Conservation (phyloP, 2,113 vertebrate genomes). For the human region DNA sequence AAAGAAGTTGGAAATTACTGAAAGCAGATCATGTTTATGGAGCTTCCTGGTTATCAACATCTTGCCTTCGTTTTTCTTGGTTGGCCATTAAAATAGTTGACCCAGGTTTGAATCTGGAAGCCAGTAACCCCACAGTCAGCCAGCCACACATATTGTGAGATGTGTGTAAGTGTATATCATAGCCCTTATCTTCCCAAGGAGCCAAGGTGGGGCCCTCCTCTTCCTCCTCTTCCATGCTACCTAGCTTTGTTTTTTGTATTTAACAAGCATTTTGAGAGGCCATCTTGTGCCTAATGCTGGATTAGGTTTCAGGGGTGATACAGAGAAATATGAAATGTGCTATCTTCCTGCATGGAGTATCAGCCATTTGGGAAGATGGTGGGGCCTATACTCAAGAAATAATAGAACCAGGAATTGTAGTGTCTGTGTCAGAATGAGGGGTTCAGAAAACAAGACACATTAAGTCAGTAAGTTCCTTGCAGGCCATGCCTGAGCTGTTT, state of each 20-base stretch:
- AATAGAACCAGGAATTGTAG: background rate
- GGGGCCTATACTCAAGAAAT: background rate
- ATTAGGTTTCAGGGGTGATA: background rate
- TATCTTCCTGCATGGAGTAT: background rate
- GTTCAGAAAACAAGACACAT: background rate
- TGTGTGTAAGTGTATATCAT: background rate
- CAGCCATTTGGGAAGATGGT: background rate
- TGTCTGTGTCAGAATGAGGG: background rate
- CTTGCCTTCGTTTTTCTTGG: background rate
- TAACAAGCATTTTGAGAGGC: background rate
- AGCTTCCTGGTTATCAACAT: background rate
- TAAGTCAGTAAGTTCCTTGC: background rate
- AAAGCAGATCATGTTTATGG: background rate
- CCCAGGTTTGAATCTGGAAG: background rate
- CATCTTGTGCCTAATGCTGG: background rate
- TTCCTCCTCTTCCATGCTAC: background rate
- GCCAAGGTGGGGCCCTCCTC: background rate
- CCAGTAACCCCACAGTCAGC: no score
- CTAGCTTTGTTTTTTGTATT: background rate
- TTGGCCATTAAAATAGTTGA: background rate
- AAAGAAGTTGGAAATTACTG: background rate
- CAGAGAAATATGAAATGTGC: background rate
- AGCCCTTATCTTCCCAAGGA: background rate
- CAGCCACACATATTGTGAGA: background rate
- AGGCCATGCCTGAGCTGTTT: background rate